Evolutionary conservation across 1,140 invertebrate species (phyloP).

Genomic region (Conus ventricosus): DNA sequence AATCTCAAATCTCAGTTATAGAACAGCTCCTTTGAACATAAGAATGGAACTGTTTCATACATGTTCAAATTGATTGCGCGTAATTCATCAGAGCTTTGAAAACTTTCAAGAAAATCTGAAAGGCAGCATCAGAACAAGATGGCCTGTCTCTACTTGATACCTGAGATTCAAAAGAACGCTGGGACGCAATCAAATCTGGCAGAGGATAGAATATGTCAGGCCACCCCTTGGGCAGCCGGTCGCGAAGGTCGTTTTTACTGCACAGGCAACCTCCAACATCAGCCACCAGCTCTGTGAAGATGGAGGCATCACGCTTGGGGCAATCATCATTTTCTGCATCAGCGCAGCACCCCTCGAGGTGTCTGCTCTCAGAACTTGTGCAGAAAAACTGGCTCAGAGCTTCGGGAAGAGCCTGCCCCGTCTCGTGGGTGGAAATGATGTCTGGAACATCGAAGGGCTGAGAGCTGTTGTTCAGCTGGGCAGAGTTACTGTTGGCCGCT

Average conservation of each 20-base stretch:
- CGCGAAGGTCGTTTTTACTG: not conserved
- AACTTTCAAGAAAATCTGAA: too few relatives aligned
- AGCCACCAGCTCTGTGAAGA: constrained; percentile 12
- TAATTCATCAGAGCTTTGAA: too few relatives aligned
- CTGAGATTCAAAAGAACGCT: not conserved
- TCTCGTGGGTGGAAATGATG: not conserved
- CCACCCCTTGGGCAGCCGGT: not conserved
- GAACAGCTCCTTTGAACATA: too few relatives aligned
- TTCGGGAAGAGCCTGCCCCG: not conserved
- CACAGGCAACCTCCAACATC: constrained; percentile 5
- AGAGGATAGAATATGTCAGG: not conserved
- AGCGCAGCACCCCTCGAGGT: not conserved
- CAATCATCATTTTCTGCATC: not conserved
- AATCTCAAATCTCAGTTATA: too few relatives aligned
- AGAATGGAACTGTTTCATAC: too few relatives aligned
- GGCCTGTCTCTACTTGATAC: not conserved
- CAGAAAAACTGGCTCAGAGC: not conserved
- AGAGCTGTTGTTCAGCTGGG: not conserved
- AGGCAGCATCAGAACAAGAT: too few relatives aligned
- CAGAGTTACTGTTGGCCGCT: not conserved
- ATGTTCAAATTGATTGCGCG: too few relatives aligned
- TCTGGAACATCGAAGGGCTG: not conserved
- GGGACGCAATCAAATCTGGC: not conserved
- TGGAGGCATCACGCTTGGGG: not conserved
- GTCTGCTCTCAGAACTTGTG: not conserved